Conservation (phyloP, 2,113 vertebrate genomes). For the Smithornis capensis region DNA sequence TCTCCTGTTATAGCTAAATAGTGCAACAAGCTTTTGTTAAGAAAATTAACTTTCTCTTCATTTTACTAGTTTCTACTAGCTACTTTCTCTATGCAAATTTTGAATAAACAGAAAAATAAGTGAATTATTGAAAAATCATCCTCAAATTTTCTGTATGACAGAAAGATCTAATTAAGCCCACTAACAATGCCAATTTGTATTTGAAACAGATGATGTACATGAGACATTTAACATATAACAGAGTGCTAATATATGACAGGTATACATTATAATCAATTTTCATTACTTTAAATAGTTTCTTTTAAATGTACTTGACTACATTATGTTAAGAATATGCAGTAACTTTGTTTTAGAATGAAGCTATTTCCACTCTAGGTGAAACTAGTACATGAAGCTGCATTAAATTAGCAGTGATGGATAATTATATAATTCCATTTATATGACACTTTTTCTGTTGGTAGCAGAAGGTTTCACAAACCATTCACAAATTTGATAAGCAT, state of each 20-base stretch:
- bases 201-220: neutral
- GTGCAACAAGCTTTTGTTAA: neutral
- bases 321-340: neutral
- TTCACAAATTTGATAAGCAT: slow-evolving; percentile 1
- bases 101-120: neutral
- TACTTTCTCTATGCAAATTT: neutral
- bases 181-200: neutral
- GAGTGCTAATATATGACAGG: neutral
- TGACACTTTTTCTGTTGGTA: neutral
- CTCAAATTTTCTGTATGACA: neutral
- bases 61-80: neutral
- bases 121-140: neutral
- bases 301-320: neutral
- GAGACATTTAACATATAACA: neutral
- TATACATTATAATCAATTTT: neutral
- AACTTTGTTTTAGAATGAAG: slow-evolving; percentile 37
- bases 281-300: neutral
- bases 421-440: slow-evolving; percentile 20
- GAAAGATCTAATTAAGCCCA: neutral
- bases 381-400: neutral
- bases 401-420: slow-evolving; percentile 35
- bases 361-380: neutral
- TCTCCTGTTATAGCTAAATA: neutral
- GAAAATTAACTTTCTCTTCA: neutral
- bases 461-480: slow-evolving; percentile 28